Conservation (phyloP, 2,797 vertebrate genomes). For the Syncerus caffer region DNA sequence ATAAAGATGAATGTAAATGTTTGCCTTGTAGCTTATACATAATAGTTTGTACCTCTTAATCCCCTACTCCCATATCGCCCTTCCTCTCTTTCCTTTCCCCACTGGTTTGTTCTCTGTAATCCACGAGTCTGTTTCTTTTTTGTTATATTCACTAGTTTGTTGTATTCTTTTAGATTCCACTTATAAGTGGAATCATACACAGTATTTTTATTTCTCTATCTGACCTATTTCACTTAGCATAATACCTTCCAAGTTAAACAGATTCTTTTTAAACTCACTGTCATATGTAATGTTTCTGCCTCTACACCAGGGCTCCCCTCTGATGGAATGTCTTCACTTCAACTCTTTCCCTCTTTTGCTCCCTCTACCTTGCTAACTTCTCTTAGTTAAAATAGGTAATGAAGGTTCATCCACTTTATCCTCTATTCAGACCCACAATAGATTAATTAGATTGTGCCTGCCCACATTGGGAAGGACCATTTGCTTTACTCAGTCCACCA, state of each 20-base stretch:
- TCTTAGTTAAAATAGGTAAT: neutral
- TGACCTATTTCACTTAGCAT: neutral
- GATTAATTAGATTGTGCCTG: neutral
- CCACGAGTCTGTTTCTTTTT: neutral
- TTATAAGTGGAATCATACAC: neutral
- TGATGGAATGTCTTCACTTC: neutral
- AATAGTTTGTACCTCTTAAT: neutral
- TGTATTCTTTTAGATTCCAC: neutral
- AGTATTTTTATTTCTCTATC: neutral
- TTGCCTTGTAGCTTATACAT: neutral
- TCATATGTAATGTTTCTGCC: neutral
- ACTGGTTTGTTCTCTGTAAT: neutral
- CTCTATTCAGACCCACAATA: neutral
- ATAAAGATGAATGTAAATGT: neutral
- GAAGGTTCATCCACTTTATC: neutral
- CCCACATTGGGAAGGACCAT: neutral
- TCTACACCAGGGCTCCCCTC: neutral
- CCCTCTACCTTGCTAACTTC: neutral
- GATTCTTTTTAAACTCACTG: neutral
- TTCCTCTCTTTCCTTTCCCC: neutral
- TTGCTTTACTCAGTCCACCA: neutral
- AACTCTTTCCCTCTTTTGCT: neutral
- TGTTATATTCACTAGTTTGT: neutral
- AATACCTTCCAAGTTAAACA: neutral
- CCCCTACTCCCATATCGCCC: fast-evolving